Evolutionary conservation across 2,888 invertebrate species (phyloP).

Genomic region (Automeris io): DNA sequence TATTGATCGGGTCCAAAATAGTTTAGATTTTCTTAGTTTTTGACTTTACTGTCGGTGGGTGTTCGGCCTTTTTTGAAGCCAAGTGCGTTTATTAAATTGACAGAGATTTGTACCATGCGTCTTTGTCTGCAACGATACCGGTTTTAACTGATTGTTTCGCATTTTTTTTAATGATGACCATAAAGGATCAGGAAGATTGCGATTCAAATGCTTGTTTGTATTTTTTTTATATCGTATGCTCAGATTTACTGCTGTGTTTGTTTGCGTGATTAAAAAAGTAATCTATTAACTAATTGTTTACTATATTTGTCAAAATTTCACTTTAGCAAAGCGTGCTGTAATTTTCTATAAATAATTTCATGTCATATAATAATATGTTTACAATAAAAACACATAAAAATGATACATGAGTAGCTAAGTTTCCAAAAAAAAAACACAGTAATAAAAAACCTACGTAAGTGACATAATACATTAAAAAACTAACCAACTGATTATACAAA

Average conservation of each 20-base stretch:
- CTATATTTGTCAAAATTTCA: no score
- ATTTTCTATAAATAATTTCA: no score
- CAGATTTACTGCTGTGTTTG: background rate
- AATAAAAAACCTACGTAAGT: no score
- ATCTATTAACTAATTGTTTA: no score
- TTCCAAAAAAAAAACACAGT: no score
- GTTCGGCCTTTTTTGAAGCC: constrained; percentile 30
- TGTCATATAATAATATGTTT: no score
- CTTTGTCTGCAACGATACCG: constrained; percentile 6
- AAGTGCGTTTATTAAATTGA: constrained; percentile 25
- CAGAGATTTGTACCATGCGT: constrained; percentile 13
- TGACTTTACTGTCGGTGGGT: constrained; percentile 42
- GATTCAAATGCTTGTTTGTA: constrained; percentile 14
- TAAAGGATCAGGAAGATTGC: constrained; percentile 19
- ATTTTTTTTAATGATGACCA: constrained; percentile 24
- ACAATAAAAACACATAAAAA: no score
- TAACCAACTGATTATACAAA: no score
- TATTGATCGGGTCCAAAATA: constrained; percentile 51
- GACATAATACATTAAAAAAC: no score
- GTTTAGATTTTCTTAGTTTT: constrained; percentile 46
- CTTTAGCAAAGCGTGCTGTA: no score
- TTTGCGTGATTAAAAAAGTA: no score
- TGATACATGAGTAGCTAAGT: no score
- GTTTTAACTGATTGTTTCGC: constrained; percentile 10
- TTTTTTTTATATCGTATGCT: constrained; percentile 10